Evolutionary conservation across 2,113 vertebrate genomes (phyloP).

Genomic region (Rousettus leschenaultii): DNA sequence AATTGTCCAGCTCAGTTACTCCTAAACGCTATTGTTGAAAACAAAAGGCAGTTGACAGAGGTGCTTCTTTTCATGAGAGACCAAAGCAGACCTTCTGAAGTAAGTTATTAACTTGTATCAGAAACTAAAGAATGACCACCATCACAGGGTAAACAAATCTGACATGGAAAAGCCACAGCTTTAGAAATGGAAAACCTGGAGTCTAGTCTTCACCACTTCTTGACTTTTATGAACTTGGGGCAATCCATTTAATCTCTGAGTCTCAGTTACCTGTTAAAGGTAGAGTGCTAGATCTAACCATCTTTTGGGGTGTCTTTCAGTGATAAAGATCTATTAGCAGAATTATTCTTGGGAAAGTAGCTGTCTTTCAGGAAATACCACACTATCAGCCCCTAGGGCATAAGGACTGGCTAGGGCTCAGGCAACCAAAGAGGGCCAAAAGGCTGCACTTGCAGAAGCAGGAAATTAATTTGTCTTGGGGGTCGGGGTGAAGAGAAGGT

Average conservation of each 20-base stretch:
- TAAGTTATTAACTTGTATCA: background rate
- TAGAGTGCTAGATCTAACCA: background rate
- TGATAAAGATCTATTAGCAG: background rate
- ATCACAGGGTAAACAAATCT: background rate
- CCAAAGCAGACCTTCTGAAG: background rate
- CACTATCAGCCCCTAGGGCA: conserved; percentile 3
- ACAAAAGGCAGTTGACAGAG: background rate
- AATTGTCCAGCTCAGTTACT: conserved; percentile 18
- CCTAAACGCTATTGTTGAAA: background rate
- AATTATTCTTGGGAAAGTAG: conserved; percentile 37
- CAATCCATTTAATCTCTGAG: background rate
- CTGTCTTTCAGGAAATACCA: conserved; percentile 55
- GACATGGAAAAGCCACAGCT: background rate
- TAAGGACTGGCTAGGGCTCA: conserved; percentile 9
- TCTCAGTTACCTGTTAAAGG: background rate
- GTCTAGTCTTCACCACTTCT: background rate
- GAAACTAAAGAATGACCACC: background rate
- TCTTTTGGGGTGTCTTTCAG: conserved; percentile 15
- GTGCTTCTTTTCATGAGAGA: background rate
- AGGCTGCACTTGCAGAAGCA: conserved; percentile 32
- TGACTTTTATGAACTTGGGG: background rate
- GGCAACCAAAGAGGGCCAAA: conserved; percentile 13
- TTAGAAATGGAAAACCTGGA: conserved; percentile 6
- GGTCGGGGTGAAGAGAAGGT: background rate
- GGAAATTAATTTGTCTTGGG: conserved; percentile 46